Conservation (phyloP, 2,797 vertebrate genomes). For the Mastacembelus armatus region DNA sequence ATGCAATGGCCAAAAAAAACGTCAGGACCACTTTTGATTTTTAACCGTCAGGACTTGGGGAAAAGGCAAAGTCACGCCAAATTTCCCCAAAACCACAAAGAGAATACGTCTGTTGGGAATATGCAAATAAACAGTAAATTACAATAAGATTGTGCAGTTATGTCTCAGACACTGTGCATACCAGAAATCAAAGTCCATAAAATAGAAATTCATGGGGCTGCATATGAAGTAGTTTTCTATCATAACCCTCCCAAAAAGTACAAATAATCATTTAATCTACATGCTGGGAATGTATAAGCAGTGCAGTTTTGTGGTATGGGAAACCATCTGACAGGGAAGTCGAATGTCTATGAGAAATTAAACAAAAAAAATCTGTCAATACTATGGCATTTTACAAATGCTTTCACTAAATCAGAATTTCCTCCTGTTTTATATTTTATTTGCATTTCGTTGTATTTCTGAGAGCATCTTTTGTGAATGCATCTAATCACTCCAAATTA, state of each 20-base stretch:
- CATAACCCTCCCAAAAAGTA: conserved; percentile 42
- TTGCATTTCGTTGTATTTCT: conserved; percentile 23
- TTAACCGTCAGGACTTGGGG: conserved; percentile 76
- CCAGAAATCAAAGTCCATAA: conserved; percentile 68
- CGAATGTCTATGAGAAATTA: conserved; percentile 26
- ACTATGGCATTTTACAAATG: conserved; percentile 30
- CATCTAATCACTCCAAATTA: conserved; percentile 26
- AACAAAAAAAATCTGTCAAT: conserved; percentile 5
- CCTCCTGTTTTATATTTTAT: conserved; percentile 17
- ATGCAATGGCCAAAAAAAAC: conserved; percentile 76
- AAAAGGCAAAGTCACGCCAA: conserved; percentile 67
- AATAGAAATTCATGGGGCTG: conserved; percentile 65
- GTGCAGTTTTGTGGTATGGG: conserved; percentile 44
- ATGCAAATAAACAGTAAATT: conserved; percentile 81
- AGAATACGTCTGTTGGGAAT: conserved; percentile 67
- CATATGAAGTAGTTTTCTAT: conserved; percentile 61
- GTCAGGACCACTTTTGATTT: conserved; percentile 72
- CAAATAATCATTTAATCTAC: conserved; percentile 74
- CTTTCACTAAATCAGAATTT: conserved; percentile 17
- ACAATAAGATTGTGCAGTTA: conserved; percentile 69
- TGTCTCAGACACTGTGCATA: conserved; percentile 64
- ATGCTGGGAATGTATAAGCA: conserved; percentile 48
- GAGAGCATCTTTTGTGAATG: conserved; percentile 13
- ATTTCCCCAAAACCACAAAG: conserved; percentile 75
- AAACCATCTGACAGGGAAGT: conserved; percentile 49